A percentile compares a stretch with the other conserved stretches of the same genome.
Conservation (phyloP, 2,888 invertebrate genomes). For the Drosophila limbata region DNA sequence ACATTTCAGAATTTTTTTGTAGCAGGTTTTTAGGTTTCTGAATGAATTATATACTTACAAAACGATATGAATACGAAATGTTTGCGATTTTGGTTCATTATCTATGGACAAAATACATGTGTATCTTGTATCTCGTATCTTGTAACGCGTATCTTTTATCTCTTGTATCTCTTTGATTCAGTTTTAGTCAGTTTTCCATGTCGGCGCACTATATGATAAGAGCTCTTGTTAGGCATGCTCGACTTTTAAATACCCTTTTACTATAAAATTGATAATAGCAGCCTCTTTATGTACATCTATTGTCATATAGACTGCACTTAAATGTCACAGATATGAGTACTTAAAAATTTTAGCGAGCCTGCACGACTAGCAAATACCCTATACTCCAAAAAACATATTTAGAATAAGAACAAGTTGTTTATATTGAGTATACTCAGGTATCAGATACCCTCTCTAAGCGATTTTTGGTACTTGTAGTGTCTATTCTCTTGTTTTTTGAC, state of each 20-base stretch:
- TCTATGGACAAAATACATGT: conserved; percentile 57
- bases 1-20: conserved; percentile 28
- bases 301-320: not conserved
- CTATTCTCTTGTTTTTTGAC: too few species aligned
- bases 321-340: not conserved
- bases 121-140: conserved; percentile 51
- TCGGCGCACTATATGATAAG: conserved; percentile 3
- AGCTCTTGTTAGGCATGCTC: not conserved
- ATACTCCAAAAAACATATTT: not conserved
- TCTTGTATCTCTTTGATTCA: not conserved
- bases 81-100: conserved; percentile 55
- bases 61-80: conserved; percentile 28
- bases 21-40: conserved; percentile 17
- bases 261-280: not conserved
- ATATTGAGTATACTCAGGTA: not conserved
- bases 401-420: not conserved
- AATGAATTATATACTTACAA: conserved; percentile 25
- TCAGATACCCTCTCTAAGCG: not conserved
- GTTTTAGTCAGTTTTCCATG: conserved; percentile 18
- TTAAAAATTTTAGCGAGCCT: not conserved
- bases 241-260: conserved; percentile 17
- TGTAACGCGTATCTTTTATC: conserved; percentile 13
- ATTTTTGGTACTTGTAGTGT: too few species aligned
- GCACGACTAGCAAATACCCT: conserved; percentile 1
- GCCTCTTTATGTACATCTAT: not conserved